Evolutionary conservation across 1,140 invertebrate genomes (phyloP).

Genomic region (Microplitis demolitor): DNA sequence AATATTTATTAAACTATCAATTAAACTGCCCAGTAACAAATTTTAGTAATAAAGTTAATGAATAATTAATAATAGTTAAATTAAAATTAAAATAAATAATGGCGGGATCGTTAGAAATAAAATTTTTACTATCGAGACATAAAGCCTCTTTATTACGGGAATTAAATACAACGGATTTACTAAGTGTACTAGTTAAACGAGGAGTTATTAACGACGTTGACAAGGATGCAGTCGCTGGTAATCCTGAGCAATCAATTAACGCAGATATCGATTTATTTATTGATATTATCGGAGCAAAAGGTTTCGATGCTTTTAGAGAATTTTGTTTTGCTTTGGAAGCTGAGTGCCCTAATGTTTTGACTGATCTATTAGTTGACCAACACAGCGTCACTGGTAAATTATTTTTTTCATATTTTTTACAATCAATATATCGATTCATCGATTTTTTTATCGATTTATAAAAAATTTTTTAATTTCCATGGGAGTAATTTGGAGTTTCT

Average conservation of each 20-base stretch:
- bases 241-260: constrained; percentile 39
- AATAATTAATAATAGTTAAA: no score
- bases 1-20: no score
- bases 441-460: no score
- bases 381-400: constrained; percentile 42
- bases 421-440: neutral
- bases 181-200: constrained; percentile 50
- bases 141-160: constrained; percentile 48
- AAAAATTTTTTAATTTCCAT: no score
- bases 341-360: constrained; percentile 63
- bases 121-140: constrained; percentile 47
- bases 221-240: constrained; percentile 45
- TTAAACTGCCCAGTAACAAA: no score
- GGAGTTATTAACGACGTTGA: constrained; percentile 52
- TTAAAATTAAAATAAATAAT: neutral
- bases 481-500: no score
- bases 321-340: constrained; percentile 64
- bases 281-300: constrained; percentile 61
- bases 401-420: constrained; percentile 16
- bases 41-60: no score
- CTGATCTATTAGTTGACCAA: constrained; percentile 56
- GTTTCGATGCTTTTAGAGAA: constrained; percentile 63
- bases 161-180: constrained; percentile 48
- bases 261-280: constrained; percentile 57
- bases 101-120: constrained; percentile 47